These are phyloP conservation scores for Trypoxylus dichotomus DNA, from an alignment of 1,140 invertebrate genomes.

Conservation along the genomic window DNA sequence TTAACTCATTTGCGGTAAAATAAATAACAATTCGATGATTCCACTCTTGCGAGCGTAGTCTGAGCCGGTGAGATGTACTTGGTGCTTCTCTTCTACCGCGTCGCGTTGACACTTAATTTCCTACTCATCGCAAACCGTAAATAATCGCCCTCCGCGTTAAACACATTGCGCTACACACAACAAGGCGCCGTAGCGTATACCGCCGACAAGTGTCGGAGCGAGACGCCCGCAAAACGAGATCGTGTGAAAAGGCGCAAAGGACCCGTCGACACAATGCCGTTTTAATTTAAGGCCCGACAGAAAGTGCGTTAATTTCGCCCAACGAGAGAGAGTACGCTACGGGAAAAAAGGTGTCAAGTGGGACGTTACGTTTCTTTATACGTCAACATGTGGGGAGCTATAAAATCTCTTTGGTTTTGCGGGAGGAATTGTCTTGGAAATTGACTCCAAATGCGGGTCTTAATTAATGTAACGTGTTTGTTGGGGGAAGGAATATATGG, in stretches of 20 bases:
- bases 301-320: conserved; percentile 19
- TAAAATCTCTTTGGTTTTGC: neutral
- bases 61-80: neutral
- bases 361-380: conserved; percentile 1
- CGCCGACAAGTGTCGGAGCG: neutral
- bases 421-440: neutral
- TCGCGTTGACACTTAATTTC: conserved; percentile 34
- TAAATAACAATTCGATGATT: conserved; percentile 10
- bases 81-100: conserved; percentile 6
- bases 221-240: conserved; percentile 1
- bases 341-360: conserved; percentile 19
- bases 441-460: neutral
- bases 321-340: neutral
- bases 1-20: conserved; percentile 10
- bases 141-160: conserved; percentile 26
- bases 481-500: too few relatives aligned
- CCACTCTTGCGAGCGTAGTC: neutral
- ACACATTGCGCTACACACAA: neutral
- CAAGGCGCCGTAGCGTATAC: neutral
- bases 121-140: conserved; percentile 30
- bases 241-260: conserved; percentile 16
- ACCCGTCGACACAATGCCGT: conserved; percentile 20
- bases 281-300: conserved; percentile 9
- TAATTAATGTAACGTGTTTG: neutral
- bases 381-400: conserved; percentile 3